phyloP scores from a whole-genome alignment of 2,888 invertebrate genomes.

The Arrhopalites spinosus region DNA sequence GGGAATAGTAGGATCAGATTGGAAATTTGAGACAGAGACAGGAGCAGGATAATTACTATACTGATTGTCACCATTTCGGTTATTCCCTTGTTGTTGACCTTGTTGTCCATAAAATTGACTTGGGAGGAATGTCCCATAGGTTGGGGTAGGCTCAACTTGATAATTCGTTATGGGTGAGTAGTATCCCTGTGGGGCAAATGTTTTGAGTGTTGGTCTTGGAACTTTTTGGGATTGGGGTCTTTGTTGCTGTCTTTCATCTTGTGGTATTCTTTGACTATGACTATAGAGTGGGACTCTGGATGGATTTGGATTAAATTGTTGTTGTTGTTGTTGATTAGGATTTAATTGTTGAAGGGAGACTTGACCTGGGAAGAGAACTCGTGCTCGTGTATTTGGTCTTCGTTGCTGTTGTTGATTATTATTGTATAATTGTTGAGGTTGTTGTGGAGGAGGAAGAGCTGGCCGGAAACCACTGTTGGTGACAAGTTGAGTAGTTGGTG shows the following conservation, averaged over 20 bases:
- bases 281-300: neutral
- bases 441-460: slow-evolving; percentile 48
- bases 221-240: neutral
- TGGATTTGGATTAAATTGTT: neutral
- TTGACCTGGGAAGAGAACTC: slow-evolving; percentile 41
- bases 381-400: neutral
- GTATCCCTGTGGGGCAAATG: slow-evolving; percentile 44
- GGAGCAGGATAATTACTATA: slow-evolving; percentile 1
- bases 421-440: slow-evolving; percentile 9
- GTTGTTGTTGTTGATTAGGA: slow-evolving; percentile 33
- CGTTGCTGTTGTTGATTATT: too few species aligned
- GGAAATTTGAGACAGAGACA: neutral
- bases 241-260: neutral
- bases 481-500: slow-evolving; percentile 1
- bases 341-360: slow-evolving; percentile 28
- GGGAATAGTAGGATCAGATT: slow-evolving; percentile 9
- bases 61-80: neutral
- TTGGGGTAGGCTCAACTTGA: slow-evolving; percentile 24
- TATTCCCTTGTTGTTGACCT: slow-evolving; percentile 29
- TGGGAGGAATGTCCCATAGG: slow-evolving; percentile 28
- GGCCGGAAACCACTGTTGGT: slow-evolving; percentile 48
- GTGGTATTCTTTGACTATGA: too few species aligned
- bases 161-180: slow-evolving; percentile 55
- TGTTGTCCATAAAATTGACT: slow-evolving; percentile 43
- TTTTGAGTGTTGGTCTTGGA: neutral